Percentiles rank a stretch among this genome's conserved stretches.
These are phyloP conservation scores for Drymonia ruficornis DNA, from an alignment of 2,888 invertebrate genomes.

Conservation along the genomic window DNA sequence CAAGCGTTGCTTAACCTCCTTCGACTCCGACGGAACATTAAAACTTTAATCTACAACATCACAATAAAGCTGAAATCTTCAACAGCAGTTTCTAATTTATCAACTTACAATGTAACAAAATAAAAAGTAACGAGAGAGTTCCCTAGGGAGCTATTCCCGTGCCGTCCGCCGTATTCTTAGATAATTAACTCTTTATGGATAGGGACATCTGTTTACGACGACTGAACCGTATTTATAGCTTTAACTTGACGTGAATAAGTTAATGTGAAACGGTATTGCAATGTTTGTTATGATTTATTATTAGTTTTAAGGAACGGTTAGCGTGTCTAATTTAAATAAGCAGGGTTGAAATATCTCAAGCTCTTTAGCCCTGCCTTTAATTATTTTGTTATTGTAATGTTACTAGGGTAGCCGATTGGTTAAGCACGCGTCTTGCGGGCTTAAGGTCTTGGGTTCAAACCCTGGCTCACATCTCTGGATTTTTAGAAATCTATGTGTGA, in stretches of 20 bases:
- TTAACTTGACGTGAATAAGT: conserved; percentile 32
- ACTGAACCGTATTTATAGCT: conserved; percentile 49
- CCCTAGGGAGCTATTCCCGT: conserved; percentile 73
- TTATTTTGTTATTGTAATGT: no score
- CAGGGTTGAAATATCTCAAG: not conserved
- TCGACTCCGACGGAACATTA: no score
- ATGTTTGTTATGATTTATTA: conserved; percentile 23
- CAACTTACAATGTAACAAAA: conserved; percentile 48
- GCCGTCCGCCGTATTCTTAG: conserved; percentile 67
- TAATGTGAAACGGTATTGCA: conserved; percentile 28
- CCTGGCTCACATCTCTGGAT: not conserved
- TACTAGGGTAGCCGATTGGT: no score
- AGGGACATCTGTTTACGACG: conserved; percentile 75
- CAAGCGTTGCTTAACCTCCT: no score
- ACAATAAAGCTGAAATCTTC: conserved; percentile 1
- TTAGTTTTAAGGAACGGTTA: conserved; percentile 13
- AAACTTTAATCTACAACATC: not conserved
- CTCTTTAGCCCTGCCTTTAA: no score
- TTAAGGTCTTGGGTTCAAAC: not conserved
- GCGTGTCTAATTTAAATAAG: not conserved
- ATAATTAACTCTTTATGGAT: conserved; percentile 81
- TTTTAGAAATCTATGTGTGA: no score
- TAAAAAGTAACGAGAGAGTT: conserved; percentile 63
- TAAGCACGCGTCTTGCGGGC: no score
- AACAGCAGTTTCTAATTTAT: conserved; percentile 29